Percentiles rank a stretch among this genome's conserved stretches.
These are phyloP conservation scores for Periphyllus acericola DNA, from an alignment of 2,888 invertebrate genomes.

Conservation along the genomic window DNA sequence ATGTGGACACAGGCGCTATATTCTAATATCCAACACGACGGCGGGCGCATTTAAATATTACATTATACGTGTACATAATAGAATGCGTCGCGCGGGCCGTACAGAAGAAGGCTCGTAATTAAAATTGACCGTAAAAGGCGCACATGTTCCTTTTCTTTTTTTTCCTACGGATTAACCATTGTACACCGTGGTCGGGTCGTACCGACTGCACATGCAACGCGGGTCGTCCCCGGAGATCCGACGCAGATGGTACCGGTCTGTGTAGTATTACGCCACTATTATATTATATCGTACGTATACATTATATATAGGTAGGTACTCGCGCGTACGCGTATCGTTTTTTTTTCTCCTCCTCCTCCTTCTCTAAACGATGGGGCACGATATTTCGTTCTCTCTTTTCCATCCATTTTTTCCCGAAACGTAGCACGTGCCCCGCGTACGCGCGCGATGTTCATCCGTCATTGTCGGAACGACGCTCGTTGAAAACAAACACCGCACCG, in stretches of 20 bases:
- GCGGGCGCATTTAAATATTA: conserved; percentile 50
- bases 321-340: not conserved
- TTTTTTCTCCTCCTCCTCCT: not conserved
- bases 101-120: conserved; percentile 35
- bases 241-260: conserved; percentile 42
- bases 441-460: conserved; percentile 16
- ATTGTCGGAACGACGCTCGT: conserved; percentile 12
- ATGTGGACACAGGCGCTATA: conserved; percentile 43
- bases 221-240: conserved; percentile 27
- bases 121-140: conserved; percentile 54
- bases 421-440: conserved; percentile 27
- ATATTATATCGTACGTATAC: not conserved
- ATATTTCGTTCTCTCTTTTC: not conserved
- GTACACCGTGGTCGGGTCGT: not conserved
- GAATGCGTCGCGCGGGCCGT: not conserved
- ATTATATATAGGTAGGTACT: not conserved
- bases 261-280: conserved; percentile 9
- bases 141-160: conserved; percentile 33
- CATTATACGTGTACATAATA: not conserved
- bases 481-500: not conserved
- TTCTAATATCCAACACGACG: conserved; percentile 19
- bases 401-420: conserved; percentile 17
- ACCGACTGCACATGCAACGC: not conserved
- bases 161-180: conserved; percentile 50
- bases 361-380: not conserved